Conservation (phyloP, 2,113 vertebrate species). For the Prunella fulvescens region DNA sequence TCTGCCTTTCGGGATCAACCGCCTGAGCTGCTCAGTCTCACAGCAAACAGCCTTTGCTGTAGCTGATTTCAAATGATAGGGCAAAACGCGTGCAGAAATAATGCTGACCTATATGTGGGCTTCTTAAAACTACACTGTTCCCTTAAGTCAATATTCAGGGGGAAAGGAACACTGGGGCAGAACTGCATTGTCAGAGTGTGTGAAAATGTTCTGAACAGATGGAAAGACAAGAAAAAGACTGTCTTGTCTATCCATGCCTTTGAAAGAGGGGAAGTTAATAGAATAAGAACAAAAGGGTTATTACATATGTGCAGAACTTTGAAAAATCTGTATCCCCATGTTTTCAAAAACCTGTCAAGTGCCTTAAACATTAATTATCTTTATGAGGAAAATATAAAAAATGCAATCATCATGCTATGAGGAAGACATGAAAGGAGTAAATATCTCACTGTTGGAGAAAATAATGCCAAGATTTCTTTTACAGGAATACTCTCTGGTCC, state of each 20-base stretch:
- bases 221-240: neutral
- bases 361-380: neutral
- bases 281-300: neutral
- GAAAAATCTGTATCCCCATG: neutral
- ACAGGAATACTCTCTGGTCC: neutral
- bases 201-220: neutral
- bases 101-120: constrained; percentile 40
- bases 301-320: neutral
- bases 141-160: constrained; percentile 31
- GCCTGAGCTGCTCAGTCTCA: neutral
- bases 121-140: constrained; percentile 22
- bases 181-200: neutral
- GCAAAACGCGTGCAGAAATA: constrained; percentile 44
- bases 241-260: neutral
- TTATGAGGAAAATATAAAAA: constrained; percentile 3
- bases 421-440: neutral
- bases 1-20: neutral
- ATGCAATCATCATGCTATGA: neutral
- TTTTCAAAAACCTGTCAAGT: constrained; percentile 23
- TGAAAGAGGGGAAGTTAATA: neutral
- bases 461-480: constrained; percentile 32
- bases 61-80: constrained; percentile 39
- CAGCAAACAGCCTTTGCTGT: neutral
- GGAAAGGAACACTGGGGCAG: constrained; percentile 22
- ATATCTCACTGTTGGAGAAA: neutral